Conservation (phyloP, 2,797 vertebrate genomes). For the Apogon hyalosoma region DNA sequence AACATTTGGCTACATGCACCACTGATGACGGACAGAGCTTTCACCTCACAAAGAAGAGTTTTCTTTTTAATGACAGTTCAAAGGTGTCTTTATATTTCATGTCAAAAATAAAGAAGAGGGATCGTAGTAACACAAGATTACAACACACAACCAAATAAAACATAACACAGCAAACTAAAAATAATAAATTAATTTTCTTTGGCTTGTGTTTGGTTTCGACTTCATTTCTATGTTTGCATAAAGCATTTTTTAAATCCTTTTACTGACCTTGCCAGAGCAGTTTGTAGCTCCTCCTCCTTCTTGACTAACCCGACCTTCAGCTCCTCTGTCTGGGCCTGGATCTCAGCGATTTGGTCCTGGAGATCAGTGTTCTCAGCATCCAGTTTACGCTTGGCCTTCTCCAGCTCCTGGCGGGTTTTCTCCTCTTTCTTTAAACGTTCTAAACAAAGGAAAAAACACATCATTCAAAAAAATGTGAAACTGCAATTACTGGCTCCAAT, state of each 20-base stretch:
- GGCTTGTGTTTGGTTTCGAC: constrained; percentile 5
- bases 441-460: constrained; percentile 43
- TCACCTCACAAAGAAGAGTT: too few species aligned
- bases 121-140: too few species aligned
- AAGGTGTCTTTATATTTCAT: too few species aligned
- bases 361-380: constrained; percentile 95
- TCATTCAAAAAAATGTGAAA: not conserved
- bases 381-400: constrained; percentile 97
- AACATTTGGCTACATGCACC: too few species aligned
- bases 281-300: constrained; percentile 97
- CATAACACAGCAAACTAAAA: too few species aligned
- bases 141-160: too few species aligned
- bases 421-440: constrained; percentile 98
- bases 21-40: too few species aligned
- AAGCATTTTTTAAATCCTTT: not conserved
- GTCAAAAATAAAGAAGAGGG: too few species aligned
- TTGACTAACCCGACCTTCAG: constrained; percentile 92
- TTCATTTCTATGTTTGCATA: too few species aligned
- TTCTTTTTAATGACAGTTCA: too few species aligned
- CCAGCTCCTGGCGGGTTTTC: constrained; percentile 96
- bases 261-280: constrained; percentile 62
- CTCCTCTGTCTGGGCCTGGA: constrained; percentile 94
- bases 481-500: too few species aligned
- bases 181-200: too few species aligned
- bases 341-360: constrained; percentile 96